These are phyloP conservation scores for Papilio helenus DNA, from an alignment of 1,140 invertebrate species.

Conservation along the genomic window DNA sequence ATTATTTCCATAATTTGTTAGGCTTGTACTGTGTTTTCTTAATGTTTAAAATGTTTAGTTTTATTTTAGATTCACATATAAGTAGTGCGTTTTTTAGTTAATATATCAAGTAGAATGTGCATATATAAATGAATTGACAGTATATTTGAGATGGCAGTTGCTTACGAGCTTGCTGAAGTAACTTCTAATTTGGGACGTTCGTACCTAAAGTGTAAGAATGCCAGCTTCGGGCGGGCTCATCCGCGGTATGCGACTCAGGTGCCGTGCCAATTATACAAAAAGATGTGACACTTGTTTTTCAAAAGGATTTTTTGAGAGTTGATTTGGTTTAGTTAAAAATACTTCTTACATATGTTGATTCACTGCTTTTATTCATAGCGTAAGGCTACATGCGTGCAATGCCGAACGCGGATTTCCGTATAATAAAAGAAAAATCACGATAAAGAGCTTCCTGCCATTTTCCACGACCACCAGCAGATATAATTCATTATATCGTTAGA, in stretches of 20 bases:
- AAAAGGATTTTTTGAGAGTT: constrained; percentile 41
- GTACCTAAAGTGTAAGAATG: constrained; percentile 37
- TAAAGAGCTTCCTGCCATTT: not conserved
- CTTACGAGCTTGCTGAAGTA: constrained; percentile 22
- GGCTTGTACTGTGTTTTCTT: not conserved
- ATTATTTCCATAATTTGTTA: constrained; percentile 3
- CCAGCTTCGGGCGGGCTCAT: constrained; percentile 28
- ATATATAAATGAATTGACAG: not conserved
- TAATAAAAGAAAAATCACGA: not conserved
- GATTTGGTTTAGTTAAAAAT: constrained; percentile 8
- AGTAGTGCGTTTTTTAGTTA: not conserved
- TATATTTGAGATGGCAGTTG: not conserved
- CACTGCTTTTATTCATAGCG: not conserved
- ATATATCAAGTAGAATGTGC: not conserved
- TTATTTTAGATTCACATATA: not conserved
- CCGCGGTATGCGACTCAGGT: constrained; percentile 43
- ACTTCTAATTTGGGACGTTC: constrained; percentile 31
- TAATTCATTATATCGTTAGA: too few relatives aligned
- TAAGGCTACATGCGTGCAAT: not conserved
- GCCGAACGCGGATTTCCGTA: not conserved
- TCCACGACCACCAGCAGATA: not conserved
- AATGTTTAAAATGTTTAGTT: not conserved
- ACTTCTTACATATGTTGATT: not conserved
- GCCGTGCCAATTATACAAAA: constrained; percentile 53
- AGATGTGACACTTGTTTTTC: constrained; percentile 47